phyloP scores from a whole-genome alignment of 2,113 vertebrate genomes.

The Epinephelus moara region DNA sequence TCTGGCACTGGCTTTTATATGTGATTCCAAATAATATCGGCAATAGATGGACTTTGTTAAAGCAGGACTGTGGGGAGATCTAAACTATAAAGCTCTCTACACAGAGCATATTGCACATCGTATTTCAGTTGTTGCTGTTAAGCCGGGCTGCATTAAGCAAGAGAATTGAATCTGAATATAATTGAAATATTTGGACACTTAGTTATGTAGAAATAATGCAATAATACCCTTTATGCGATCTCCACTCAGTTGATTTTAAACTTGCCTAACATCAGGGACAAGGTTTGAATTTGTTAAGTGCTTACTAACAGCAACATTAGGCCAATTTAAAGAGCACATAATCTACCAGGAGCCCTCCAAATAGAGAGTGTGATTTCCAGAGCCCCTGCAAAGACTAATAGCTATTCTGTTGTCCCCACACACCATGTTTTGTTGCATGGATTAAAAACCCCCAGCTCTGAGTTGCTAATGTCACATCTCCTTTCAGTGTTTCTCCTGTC shows the following conservation, averaged over 20 bases:
- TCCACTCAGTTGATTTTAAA: slow-evolving; percentile 2
- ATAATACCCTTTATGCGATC: not conserved
- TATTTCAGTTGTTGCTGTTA: slow-evolving; percentile 24
- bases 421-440: not conserved
- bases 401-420: not conserved
- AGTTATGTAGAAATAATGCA: not conserved
- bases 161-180: not conserved
- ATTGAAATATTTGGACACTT: slow-evolving; percentile 17
- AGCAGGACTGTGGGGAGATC: slow-evolving; percentile 16
- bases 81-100: slow-evolving; percentile 24
- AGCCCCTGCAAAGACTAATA: not conserved
- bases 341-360: not conserved
- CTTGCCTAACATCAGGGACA: not conserved
- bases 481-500: slow-evolving; percentile 5
- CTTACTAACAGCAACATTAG: not conserved
- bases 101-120: slow-evolving; percentile 20
- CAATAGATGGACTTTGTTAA: slow-evolving; percentile 59
- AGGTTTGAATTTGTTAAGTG: not conserved
- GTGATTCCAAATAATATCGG: slow-evolving; percentile 55
- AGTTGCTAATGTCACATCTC: slow-evolving; percentile 18
- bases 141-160: slow-evolving; percentile 9
- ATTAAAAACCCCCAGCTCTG: not conserved
- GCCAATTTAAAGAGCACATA: slow-evolving; percentile 5
- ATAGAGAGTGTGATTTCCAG: slow-evolving; percentile 5
- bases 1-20: slow-evolving; percentile 45